Evolutionary conservation across 2,797 vertebrate genomes (phyloP).

Genomic region (Phyllotis vaccarum): DNA sequence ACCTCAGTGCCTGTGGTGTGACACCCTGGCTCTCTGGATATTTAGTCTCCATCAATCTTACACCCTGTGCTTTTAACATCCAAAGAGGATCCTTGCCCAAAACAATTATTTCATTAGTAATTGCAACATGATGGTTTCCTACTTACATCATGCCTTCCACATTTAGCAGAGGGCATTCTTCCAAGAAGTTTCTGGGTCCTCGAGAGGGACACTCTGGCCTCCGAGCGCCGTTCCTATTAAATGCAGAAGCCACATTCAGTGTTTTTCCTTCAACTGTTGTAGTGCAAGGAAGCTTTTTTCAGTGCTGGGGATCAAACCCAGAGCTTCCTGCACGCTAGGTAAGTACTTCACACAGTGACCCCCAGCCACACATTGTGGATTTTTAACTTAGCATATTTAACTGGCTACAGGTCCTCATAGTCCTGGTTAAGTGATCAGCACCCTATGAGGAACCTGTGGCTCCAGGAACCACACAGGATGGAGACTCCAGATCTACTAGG

Average conservation of each 20-base stretch:
- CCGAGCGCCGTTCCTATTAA: not conserved
- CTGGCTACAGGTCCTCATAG: accelerated
- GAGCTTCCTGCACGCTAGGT: not conserved
- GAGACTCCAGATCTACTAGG: not conserved
- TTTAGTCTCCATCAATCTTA: not conserved
- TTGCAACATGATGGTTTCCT: constrained; percentile 28
- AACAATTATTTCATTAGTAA: not conserved
- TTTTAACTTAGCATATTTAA: not conserved
- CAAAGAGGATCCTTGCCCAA: not conserved
- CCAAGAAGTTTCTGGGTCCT: not conserved
- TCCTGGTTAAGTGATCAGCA: too few relatives aligned
- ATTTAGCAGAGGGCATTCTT: not conserved
- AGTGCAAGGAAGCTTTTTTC: not conserved
- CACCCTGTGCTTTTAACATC: not conserved
- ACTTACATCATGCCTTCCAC: not conserved
- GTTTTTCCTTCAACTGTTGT: not conserved
- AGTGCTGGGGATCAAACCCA: not conserved
- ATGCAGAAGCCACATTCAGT: not conserved
- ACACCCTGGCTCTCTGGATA: not conserved
- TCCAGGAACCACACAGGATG: not conserved
- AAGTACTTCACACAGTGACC: not conserved
- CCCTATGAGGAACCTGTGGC: not conserved
- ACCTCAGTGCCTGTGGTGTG: not conserved
- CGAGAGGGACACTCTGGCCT: not conserved
- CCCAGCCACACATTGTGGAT: not conserved